phyloP scores from a whole-genome alignment of 1,140 invertebrate species.

The Venustaconcha ellipsiformis region DNA sequence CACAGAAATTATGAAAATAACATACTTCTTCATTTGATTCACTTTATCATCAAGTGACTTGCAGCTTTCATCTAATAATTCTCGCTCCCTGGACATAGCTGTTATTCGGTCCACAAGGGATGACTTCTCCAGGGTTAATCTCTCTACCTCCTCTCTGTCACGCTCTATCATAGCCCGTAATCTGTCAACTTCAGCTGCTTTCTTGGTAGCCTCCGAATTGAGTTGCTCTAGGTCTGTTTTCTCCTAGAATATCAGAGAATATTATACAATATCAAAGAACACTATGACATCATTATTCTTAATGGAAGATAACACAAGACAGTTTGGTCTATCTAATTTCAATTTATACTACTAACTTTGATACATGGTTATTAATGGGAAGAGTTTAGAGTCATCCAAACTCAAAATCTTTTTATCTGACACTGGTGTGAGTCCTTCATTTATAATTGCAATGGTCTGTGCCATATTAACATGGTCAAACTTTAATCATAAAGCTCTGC shows the following conservation, averaged over 20 bases:
- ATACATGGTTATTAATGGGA: too few species aligned
- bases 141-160: conserved; percentile 53
- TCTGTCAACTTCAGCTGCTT: conserved; percentile 55
- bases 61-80: conserved; percentile 54
- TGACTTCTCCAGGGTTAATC: conserved; percentile 52
- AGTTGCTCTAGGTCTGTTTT: conserved; percentile 57
- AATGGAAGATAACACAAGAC: neutral
- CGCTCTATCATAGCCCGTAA: conserved; percentile 48
- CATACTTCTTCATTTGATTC: conserved; percentile 58
- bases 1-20: neutral
- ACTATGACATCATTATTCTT: neutral
- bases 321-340: neutral
- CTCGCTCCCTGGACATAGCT: conserved; percentile 49
- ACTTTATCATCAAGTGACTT: conserved; percentile 59
- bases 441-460: too few species aligned
- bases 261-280: neutral
- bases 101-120: conserved; percentile 54
- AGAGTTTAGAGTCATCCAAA: too few species aligned
- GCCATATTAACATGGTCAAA: too few species aligned
- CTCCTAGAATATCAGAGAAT: conserved; percentile 39
- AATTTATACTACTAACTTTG: too few species aligned
- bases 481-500: too few species aligned
- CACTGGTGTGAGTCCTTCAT: too few species aligned
- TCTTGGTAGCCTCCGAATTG: conserved; percentile 49
- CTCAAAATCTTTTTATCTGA: too few species aligned